Percentiles rank a stretch among this genome's conserved stretches.
Conservation (phyloP, 2,888 invertebrate species). For the Minunthozetes semirufus region DNA sequence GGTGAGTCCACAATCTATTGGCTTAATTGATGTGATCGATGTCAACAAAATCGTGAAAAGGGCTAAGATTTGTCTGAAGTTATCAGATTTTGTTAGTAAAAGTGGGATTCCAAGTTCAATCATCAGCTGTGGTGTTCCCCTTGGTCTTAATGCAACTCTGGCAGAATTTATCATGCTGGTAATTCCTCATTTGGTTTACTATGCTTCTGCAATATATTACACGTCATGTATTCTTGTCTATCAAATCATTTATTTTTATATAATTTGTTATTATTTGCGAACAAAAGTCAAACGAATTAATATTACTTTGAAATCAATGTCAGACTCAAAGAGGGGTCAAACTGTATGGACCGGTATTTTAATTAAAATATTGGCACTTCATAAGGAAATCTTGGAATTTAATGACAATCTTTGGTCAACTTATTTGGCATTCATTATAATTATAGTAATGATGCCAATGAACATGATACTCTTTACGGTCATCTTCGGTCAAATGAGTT, state of each 20-base stretch:
- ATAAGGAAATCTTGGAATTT: not conserved
- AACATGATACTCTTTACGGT: not conserved
- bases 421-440: not conserved
- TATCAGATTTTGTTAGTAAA: not conserved
- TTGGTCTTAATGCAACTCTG: not conserved
- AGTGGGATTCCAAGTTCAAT: not conserved
- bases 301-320: not conserved
- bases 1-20: not conserved
- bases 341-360: no score
- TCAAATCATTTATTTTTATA: not conserved
- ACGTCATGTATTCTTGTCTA: not conserved
- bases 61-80: not conserved
- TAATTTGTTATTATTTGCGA: not conserved
- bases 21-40: not conserved
- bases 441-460: not conserved
- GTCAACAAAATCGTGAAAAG: not conserved
- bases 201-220: not conserved
- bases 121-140: not conserved
- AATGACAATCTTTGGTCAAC: not conserved
- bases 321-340: no score
- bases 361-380: no score
- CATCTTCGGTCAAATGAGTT: not conserved
- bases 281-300: not conserved
- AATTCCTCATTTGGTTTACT: not conserved
- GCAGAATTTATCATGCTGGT: not conserved